Percentiles rank a stretch among this genome's conserved stretches.
phyloP scores from a whole-genome alignment of 2,888 invertebrate species.

The Timema podura region DNA sequence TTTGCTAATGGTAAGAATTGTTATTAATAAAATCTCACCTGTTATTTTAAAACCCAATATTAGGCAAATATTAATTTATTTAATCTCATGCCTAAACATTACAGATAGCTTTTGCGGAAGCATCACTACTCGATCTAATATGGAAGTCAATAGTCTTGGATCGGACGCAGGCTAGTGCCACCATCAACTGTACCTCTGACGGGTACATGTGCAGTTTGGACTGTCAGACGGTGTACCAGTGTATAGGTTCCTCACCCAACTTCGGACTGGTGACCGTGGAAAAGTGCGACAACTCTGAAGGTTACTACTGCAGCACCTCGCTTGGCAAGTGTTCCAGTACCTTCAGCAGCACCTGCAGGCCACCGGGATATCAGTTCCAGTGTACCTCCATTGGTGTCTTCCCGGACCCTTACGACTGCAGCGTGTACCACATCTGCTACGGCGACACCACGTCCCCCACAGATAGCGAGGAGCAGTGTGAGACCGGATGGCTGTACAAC shows the following conservation, averaged over 20 bases:
- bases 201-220: conserved; percentile 1
- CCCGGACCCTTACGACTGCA: conserved; percentile 16
- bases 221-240: conserved; percentile 9
- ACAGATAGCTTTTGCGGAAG: too few relatives aligned
- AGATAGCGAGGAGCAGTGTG: neutral
- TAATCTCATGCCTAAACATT: too few relatives aligned
- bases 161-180: too few relatives aligned
- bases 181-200: neutral
- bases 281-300: neutral
- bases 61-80: too few relatives aligned
- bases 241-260: neutral
- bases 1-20: too few relatives aligned
- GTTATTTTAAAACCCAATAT: too few relatives aligned
- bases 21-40: too few relatives aligned
- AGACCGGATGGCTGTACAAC: conserved; percentile 10
- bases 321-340: neutral
- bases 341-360: neutral
- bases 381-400: neutral
- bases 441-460: neutral
- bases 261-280: neutral
- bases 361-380: conserved; percentile 8
- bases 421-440: neutral
- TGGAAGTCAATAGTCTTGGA: too few relatives aligned
- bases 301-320: neutral
- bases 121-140: too few relatives aligned